Evolutionary conservation across 2,113 vertebrate genomes (phyloP).

Genomic region (Odontophorus gujanensis): DNA sequence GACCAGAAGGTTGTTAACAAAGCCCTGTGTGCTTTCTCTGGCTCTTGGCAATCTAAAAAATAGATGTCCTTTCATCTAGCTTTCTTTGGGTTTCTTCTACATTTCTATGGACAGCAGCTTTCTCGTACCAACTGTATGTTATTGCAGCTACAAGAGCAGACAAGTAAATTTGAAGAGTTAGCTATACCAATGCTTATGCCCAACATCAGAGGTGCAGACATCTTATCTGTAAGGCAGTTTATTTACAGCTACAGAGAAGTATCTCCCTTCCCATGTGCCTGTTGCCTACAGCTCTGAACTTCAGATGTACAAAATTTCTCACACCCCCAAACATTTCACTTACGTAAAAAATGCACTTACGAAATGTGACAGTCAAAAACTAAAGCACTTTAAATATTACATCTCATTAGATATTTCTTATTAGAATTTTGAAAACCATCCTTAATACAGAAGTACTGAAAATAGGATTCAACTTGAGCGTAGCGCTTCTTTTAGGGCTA

Average conservation of each 20-base stretch:
- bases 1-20: neutral
- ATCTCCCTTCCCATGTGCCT: neutral
- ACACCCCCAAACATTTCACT: neutral
- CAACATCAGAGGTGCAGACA: neutral
- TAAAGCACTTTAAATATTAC: neutral
- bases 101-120: constrained; percentile 19
- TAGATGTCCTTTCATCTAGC: neutral
- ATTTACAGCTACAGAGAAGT: neutral
- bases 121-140: neutral
- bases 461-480: neutral
- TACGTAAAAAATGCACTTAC: neutral
- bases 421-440: neutral
- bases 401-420: neutral
- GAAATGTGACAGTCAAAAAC: neutral
- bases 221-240: constrained; percentile 13
- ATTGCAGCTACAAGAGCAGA: neutral
- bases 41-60: neutral
- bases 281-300: neutral
- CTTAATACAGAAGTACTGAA: neutral
- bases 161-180: neutral
- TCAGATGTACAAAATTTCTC: neutral
- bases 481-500: neutral
- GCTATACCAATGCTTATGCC: neutral
- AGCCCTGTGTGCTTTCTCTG: neutral
- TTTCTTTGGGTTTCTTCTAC: constrained; percentile 8